phyloP scores from a whole-genome alignment of 2,888 invertebrate genomes.

The Volucella inanis region DNA sequence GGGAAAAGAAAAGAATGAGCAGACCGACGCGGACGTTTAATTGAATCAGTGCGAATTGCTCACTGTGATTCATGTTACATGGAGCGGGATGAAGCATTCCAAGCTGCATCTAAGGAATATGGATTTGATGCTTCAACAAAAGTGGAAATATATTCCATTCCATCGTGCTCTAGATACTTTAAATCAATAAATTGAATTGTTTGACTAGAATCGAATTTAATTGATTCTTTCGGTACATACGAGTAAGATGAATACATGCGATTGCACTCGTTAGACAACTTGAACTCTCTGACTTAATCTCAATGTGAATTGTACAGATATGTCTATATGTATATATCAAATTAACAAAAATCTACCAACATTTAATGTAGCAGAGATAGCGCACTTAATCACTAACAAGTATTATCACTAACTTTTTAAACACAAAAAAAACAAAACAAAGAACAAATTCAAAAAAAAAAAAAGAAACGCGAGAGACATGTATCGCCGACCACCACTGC shows the following conservation, averaged over 20 bases:
- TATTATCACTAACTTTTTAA: not conserved
- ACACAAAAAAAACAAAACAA: not conserved
- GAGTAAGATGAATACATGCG: not conserved
- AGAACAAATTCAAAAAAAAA: too few relatives aligned
- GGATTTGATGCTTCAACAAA: not conserved
- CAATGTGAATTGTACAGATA: conserved; percentile 14
- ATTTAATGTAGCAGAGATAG: not conserved
- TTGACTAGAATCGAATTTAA: conserved; percentile 9
- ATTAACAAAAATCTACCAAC: not conserved
- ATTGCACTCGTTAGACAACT: not conserved
- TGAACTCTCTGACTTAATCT: conserved; percentile 21
- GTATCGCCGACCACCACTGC: conserved; percentile 25
- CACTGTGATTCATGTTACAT: conserved; percentile 56
- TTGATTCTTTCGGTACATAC: not conserved
- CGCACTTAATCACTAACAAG: not conserved
- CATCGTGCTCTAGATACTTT: not conserved
- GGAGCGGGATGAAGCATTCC: conserved; percentile 10
- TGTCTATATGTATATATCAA: not conserved
- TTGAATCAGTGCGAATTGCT: conserved; percentile 67
- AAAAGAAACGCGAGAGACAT: not conserved
- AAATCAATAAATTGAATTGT: not conserved
- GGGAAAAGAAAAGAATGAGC: conserved; percentile 71
- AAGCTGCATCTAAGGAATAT: conserved; percentile 4
- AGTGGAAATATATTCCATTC: not conserved
- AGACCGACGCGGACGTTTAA: conserved; percentile 43